These are phyloP conservation scores for Oceanites oceanicus DNA, from an alignment of 2,113 vertebrate species.

Conservation along the genomic window DNA sequence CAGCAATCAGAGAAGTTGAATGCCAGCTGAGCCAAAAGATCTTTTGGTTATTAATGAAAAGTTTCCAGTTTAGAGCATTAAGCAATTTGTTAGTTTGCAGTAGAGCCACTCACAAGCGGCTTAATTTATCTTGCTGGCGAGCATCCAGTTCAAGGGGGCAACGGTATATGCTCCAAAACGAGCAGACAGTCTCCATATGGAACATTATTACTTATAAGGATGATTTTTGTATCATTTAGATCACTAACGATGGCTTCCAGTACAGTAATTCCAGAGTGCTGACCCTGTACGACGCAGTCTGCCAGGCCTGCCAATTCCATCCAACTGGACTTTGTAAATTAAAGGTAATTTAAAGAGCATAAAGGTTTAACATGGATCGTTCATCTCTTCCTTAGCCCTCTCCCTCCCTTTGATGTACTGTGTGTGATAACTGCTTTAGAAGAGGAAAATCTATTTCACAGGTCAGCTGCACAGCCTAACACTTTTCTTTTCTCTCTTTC, in stretches of 20 bases:
- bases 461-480: background rate
- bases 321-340: conserved; percentile 80
- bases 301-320: conserved; percentile 76
- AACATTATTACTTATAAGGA: conserved; percentile 46
- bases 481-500: background rate
- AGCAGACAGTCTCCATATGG: conserved; percentile 54
- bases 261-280: conserved; percentile 76
- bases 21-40: conserved; percentile 34
- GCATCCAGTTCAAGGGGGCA: conserved; percentile 22
- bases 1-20: background rate
- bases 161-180: background rate
- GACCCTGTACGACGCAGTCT: conserved; percentile 78
- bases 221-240: conserved; percentile 67
- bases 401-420: background rate
- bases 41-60: conserved; percentile 59
- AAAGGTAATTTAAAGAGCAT: conserved; percentile 81
- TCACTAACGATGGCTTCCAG: conserved; percentile 79
- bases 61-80: conserved; percentile 37
- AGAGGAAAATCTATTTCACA: conserved; percentile 33
- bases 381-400: conserved; percentile 43
- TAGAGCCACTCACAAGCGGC: conserved; percentile 11
- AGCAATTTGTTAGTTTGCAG: conserved; percentile 48
- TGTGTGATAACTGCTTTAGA: background rate
- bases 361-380: conserved; percentile 34
- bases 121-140: conserved; percentile 57